Evolutionary conservation across 2,888 invertebrate genomes (phyloP).

Genomic region (Chymomyza amoena): DNA sequence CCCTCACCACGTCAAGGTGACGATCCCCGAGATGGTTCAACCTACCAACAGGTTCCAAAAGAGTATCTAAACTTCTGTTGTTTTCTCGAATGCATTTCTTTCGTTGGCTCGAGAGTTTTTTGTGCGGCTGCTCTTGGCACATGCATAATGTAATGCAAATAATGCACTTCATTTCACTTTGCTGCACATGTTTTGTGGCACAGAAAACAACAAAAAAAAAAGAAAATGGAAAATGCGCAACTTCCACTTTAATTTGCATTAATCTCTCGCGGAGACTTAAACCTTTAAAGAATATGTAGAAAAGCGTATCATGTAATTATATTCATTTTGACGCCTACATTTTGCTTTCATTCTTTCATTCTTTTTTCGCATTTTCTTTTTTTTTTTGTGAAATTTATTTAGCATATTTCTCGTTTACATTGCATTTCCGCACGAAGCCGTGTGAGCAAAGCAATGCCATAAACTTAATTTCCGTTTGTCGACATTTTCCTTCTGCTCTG

Average conservation of each 20-base stretch:
- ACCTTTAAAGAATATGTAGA: not conserved
- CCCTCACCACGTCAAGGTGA: too few species aligned
- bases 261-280: not conserved
- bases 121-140: slow-evolving; percentile 48
- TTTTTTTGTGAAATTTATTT: slow-evolving; percentile 50
- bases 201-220: not conserved
- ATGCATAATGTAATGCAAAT: slow-evolving; percentile 74
- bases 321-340: not conserved
- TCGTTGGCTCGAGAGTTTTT: slow-evolving; percentile 31
- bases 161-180: slow-evolving; percentile 72
- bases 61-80: not conserved
- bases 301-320: not conserved
- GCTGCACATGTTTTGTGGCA: slow-evolving; percentile 47
- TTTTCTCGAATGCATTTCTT: slow-evolving; percentile 12
- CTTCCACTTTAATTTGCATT: not conserved
- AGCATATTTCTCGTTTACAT: slow-evolving; percentile 54
- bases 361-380: not conserved
- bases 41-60: not conserved
- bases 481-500: slow-evolving; percentile 35
- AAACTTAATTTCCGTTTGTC: slow-evolving; percentile 69
- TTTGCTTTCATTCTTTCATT: not conserved
- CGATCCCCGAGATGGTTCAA: too few species aligned
- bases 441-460: slow-evolving; percentile 40
- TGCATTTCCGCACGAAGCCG: slow-evolving; percentile 51
- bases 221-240: not conserved